Base-by-base conservation (phyloP, 1,140 invertebrate species). In the Procambarus virginalis region DNA sequence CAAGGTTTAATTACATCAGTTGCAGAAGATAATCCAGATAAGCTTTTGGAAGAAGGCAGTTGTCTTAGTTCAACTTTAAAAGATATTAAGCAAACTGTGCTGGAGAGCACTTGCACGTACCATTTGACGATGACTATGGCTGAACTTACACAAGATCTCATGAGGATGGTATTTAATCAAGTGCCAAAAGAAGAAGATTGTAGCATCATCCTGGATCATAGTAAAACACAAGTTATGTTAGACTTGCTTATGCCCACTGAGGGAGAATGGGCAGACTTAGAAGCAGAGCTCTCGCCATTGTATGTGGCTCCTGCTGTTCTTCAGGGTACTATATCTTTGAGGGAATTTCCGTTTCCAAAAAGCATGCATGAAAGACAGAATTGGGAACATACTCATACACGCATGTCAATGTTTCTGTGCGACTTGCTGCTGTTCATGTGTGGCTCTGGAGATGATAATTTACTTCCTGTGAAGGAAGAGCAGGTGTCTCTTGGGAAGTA, bases 231-330 rank as follows among this genome's bases (percentile, higher is more conserved):
- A 58, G 34, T 46, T 34, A 73, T 91, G 49, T 73, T 91, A 64
- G 76, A 88, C 10, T 12, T 87, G 10, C 76, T 91, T 12, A 20
- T 68, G 10, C 90, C 80, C 8, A 60, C 79, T 20, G 90, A 91
- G 79, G 90, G 85, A 9, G 64, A 88, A 64, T 91, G 90, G 90
- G 48, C 49, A n/a, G 51, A 82, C 45, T 49, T 91, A 46, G 85
- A 88, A 45, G 46, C 22, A 9, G 6, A 70, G 2, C 51, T 88
- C n/a, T 77, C 46, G 17, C 79, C 83, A 4, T 22, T 90, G 4
- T 90, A 90, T 55, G 51, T 90, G 68, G 83, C 64, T 46, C 83
- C 89, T 20, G 76, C 77, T 12, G 81, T 90, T 45, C 70, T 90
- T n/a, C 60, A 75, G 22, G 83, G 83, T 14, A 81, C 48, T 5